phyloP scores from a whole-genome alignment of 2,797 vertebrate species.

The Zenarchopterus dispar region DNA sequence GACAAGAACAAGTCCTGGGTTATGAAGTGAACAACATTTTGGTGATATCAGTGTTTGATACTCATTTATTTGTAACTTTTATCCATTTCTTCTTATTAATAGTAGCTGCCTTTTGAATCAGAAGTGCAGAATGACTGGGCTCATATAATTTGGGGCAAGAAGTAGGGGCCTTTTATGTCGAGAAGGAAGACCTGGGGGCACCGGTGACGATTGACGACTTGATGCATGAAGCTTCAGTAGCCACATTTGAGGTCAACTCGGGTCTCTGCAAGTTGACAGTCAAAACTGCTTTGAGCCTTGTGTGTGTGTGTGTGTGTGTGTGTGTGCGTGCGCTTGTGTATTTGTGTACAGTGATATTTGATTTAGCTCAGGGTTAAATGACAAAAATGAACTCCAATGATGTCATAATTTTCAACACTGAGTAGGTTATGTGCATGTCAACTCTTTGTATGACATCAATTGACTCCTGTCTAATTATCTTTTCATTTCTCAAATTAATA shows the following conservation, averaged over 20 bases:
- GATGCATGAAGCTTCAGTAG: conserved; percentile 27
- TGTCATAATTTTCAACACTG: conserved; percentile 73
- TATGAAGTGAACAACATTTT: conserved; percentile 44
- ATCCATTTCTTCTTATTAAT: conserved; percentile 65
- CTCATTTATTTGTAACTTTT: conserved; percentile 60
- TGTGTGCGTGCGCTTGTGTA: conserved; percentile 25
- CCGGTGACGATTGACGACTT: conserved; percentile 67
- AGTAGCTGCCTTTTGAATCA: conserved; percentile 77
- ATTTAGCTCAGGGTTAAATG: conserved; percentile 84
- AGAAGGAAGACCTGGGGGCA: conserved; percentile 47
- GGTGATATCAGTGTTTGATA: conserved; percentile 46
- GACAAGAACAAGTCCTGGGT: conserved; percentile 45
- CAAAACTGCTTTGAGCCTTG: conserved; percentile 59
- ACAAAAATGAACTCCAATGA: conserved; percentile 75
- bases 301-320: conserved; percentile 29
- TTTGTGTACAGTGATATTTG: conserved; percentile 48
- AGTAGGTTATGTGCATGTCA: conserved; percentile 58
- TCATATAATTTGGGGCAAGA: conserved; percentile 62
- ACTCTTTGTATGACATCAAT: conserved; percentile 30
- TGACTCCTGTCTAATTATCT: conserved; percentile 38
- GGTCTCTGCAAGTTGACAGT: conserved; percentile 39
- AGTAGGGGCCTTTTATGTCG: conserved; percentile 42
- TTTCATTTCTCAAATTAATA: conserved; percentile 12
- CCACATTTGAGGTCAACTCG: conserved; percentile 74
- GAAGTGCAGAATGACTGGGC: conserved; percentile 71